Base-by-base conservation (phyloP, 1,140 invertebrate genomes). In the Chrysoperla carnea region DNA sequence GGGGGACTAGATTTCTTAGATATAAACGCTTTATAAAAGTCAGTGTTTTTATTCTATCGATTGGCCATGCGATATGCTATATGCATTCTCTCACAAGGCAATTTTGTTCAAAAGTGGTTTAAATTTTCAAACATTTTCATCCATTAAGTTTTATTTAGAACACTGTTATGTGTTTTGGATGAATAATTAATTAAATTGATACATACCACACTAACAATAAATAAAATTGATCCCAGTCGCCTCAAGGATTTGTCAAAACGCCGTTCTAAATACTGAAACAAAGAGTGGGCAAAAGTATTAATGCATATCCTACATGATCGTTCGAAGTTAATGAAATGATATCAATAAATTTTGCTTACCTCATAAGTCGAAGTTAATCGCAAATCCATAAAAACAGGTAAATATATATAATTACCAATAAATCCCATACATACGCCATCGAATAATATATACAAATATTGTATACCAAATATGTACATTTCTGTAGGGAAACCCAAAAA, bases 341-440 rank as follows among this genome's bases (percentile, higher is more conserved):
- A n/a, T 45, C 8, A 40, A 42, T 31, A 31, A 39, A 11, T 41
- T 38, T 43, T 14, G n/a, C 55, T 55, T 63, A 81, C 81, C 70
- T 89, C 81, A 63, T 88, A 89, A 14, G 78, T 79, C 38, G 83
- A 88, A 35, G 82, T 88, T 5, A 89, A 52, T 50, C 75, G 66
- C 5, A 90, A 67, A 11, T 79, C 72, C 49, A 84, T 80, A 51
- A 85, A 85, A 0, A 90, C 76, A 0, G 87, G 87, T 31, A 90
- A 56, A 54, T 78, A 87, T 17, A 87, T 65, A 46, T 69, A 68
- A 1, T 70, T 71, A 49, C 84, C 70, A 6, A 76, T 59, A 9
- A 81, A 48, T 7, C 73, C 74, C 54, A 78, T 76, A 6, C 80
- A 43, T 0, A 80, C 48, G 12, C 78, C 60, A 0, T 73, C 73